Evolutionary conservation across 2,888 invertebrate genomes (phyloP).

Genomic region (Leptogaster cylindrica): DNA sequence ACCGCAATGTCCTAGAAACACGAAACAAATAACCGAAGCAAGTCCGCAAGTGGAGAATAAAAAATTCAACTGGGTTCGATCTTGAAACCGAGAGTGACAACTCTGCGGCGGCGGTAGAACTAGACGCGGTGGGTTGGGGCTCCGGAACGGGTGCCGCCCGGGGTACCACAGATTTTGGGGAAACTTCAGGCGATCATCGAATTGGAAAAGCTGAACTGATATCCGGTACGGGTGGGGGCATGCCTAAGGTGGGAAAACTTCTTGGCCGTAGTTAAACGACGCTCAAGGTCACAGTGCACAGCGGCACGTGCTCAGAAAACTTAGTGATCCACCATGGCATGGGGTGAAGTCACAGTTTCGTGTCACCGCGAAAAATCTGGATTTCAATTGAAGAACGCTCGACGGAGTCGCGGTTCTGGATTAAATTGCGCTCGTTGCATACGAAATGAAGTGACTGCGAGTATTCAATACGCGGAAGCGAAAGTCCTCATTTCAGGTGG

Average conservation of each 20-base stretch:
- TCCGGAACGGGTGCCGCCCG: background rate
- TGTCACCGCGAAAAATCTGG: conserved; percentile 8
- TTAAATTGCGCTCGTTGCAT: background rate
- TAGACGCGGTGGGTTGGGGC: too few relatives aligned
- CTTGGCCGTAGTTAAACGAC: background rate
- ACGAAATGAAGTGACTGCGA: conserved; percentile 3
- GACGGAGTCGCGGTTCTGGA: background rate
- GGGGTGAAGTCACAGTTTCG: background rate
- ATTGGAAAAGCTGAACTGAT: background rate
- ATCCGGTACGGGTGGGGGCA: too few relatives aligned
- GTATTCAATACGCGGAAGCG: background rate
- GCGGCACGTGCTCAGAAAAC: background rate
- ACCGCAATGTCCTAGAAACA: conserved; percentile 34
- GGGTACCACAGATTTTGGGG: too few relatives aligned
- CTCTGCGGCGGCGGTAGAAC: background rate
- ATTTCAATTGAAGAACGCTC: conserved; percentile 22
- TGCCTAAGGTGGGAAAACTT: too few relatives aligned
- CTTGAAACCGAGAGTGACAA: conserved; percentile 26
- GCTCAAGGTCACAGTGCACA: background rate
- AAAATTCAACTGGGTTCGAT: conserved; percentile 21
- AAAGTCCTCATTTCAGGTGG: background rate
- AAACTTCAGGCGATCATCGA: too few relatives aligned
- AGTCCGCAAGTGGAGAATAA: background rate
- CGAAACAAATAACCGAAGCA: background rate
- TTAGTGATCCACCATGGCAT: background rate